Evolutionary conservation across 2,888 invertebrate genomes (phyloP).

Genomic region (Pantelozetes paolii): DNA sequence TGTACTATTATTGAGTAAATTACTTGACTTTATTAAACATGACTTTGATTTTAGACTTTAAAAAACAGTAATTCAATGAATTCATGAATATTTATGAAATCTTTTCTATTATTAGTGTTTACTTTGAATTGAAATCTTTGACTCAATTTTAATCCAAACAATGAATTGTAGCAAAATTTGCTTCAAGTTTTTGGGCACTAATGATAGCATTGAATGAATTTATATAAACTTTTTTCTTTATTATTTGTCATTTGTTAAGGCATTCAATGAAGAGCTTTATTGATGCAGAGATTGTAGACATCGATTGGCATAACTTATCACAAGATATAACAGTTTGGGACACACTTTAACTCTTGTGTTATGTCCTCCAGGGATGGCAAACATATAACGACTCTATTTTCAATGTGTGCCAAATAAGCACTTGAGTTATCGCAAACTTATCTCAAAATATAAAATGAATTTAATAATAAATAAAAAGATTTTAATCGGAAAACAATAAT

Average conservation of each 20-base stretch:
- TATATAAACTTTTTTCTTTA: not conserved
- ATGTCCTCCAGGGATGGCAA: not conserved
- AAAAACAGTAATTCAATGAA: not conserved
- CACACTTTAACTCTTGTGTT: not conserved
- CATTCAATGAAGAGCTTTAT: not conserved
- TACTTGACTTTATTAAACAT: constrained; percentile 16
- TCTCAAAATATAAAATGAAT: no score
- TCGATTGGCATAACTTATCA: constrained; percentile 34
- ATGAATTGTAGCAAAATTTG: not conserved
- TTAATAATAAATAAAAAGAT: no score
- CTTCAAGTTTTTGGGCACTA: constrained; percentile 1
- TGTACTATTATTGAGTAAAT: constrained; percentile 2
- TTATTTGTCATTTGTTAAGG: not conserved
- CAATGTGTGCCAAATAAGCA: not conserved
- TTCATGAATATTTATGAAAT: constrained; percentile 23
- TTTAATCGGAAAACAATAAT: no score
- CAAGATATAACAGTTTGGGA: constrained; percentile 22
- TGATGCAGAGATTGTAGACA: not conserved
- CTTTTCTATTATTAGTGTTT: not conserved
- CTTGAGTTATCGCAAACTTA: not conserved
- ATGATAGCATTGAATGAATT: constrained; percentile 20
- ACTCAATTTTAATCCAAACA: not conserved
- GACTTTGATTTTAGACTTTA: not conserved
- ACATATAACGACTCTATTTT: not conserved
- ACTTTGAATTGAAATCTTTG: not conserved